Evolutionary conservation across 1,140 invertebrate species (phyloP).

Genomic region (Apis laboriosa): DNA sequence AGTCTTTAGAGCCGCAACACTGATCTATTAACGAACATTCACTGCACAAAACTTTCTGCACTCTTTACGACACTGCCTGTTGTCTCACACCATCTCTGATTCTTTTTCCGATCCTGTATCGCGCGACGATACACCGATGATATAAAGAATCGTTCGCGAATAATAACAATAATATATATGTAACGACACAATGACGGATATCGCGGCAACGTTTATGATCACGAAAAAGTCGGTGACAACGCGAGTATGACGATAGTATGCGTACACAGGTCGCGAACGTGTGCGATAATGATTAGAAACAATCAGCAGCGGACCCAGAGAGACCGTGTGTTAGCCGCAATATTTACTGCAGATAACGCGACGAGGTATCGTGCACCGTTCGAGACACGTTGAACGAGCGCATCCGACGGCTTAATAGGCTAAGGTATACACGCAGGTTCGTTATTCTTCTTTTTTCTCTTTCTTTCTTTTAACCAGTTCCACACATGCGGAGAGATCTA

Average conservation of each 20-base stretch:
- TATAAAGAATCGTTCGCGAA: not conserved
- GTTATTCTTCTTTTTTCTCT: constrained; percentile 19
- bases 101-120: not conserved
- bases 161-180: not conserved
- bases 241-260: constrained; percentile 34
- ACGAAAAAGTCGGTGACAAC: constrained; percentile 17
- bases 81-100: constrained; percentile 29
- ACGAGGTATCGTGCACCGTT: constrained; percentile 43
- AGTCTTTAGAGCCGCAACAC: constrained; percentile 48
- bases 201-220: not conserved
- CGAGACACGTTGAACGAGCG: constrained; percentile 44
- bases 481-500: too few relatives aligned
- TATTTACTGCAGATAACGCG: constrained; percentile 56
- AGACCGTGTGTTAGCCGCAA: constrained; percentile 30
- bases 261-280: constrained; percentile 33
- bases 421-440: constrained; percentile 44
- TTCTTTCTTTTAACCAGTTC: not conserved
- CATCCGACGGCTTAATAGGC: constrained; percentile 56
- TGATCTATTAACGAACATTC: constrained; percentile 69
- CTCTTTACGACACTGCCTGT: constrained; percentile 32
- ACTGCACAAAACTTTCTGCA: constrained; percentile 69
- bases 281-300: constrained; percentile 57
- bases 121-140: not conserved
- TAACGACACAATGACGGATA: not conserved
- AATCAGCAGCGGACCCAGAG: constrained; percentile 20